Percentiles rank a stretch among this genome's conserved stretches.
These are phyloP conservation scores for Lerema accius DNA, from an alignment of 1,140 invertebrate genomes.

Conservation along the genomic window DNA sequence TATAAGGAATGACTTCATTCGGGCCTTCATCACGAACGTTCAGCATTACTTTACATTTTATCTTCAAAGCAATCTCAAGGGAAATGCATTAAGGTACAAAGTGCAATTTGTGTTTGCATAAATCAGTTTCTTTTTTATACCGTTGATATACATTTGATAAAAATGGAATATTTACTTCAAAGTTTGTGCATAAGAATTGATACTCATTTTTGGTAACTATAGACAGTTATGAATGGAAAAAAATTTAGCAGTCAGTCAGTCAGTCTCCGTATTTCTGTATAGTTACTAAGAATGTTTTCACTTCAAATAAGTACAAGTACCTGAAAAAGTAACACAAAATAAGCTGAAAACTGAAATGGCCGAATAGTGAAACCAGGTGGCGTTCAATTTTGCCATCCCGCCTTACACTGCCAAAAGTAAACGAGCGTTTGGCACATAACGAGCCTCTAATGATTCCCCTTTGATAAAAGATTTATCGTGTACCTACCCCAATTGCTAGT, in stretches of 20 bases:
- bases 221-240: too few relatives aligned
- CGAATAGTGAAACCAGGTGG: not conserved
- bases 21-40: slow-evolving; percentile 34
- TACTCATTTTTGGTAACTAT: too few relatives aligned
- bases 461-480: not conserved
- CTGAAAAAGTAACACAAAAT: not conserved
- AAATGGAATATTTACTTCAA: too few relatives aligned
- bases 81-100: slow-evolving; percentile 25
- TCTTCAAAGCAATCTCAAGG: slow-evolving; percentile 17
- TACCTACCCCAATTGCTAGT: not conserved
- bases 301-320: too few relatives aligned
- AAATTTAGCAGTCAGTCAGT: too few relatives aligned
- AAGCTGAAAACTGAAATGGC: not conserved
- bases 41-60: slow-evolving; percentile 23
- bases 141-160: too few relatives aligned
- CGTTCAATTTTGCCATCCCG: not conserved
- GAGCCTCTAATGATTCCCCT: not conserved
- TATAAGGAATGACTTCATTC: slow-evolving; percentile 52
- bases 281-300: too few relatives aligned
- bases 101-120: slow-evolving; percentile 26
- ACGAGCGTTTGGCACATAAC: not conserved
- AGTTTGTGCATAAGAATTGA: too few relatives aligned
- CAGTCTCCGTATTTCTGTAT: too few relatives aligned
- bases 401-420: not conserved
- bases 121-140: not conserved